Percentiles rank a stretch among this genome's conserved stretches.
Conservation (phyloP, 1,140 invertebrate species). For the Contarinia nasturtii region DNA sequence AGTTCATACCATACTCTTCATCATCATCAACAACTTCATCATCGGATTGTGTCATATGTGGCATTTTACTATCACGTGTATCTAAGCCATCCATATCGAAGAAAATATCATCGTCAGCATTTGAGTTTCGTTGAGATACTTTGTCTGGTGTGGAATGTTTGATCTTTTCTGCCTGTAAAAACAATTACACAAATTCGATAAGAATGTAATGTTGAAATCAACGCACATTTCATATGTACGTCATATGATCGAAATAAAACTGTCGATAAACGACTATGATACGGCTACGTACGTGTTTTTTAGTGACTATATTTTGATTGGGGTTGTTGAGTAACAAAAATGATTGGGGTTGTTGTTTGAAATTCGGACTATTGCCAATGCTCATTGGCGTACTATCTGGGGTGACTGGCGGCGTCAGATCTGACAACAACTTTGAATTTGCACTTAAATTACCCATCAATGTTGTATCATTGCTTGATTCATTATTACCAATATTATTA, state of each 20-base stretch:
- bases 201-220: too few relatives aligned
- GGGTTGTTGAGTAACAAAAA: too few relatives aligned
- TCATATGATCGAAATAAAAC: too few relatives aligned
- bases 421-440: slow-evolving; percentile 14
- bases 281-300: too few relatives aligned
- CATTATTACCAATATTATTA: too few relatives aligned
- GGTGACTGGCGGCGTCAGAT: slow-evolving; percentile 22
- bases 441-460: not conserved
- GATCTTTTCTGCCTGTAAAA: not conserved
- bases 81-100: slow-evolving; percentile 20
- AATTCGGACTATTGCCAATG: slow-evolving; percentile 22
- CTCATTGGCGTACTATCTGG: slow-evolving; percentile 23
- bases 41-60: too few relatives aligned
- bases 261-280: too few relatives aligned
- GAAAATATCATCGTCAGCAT: slow-evolving; percentile 13
- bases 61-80: too few relatives aligned
- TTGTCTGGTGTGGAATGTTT: not conserved
- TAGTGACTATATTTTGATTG: too few relatives aligned
- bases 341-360: slow-evolving; percentile 15
- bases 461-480: not conserved
- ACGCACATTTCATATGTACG: too few relatives aligned
- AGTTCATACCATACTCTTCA: too few relatives aligned
- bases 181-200: not conserved
- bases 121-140: not conserved
- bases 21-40: too few relatives aligned